phyloP scores from a whole-genome alignment of 2,888 invertebrate species.

The Volucella inflata region DNA sequence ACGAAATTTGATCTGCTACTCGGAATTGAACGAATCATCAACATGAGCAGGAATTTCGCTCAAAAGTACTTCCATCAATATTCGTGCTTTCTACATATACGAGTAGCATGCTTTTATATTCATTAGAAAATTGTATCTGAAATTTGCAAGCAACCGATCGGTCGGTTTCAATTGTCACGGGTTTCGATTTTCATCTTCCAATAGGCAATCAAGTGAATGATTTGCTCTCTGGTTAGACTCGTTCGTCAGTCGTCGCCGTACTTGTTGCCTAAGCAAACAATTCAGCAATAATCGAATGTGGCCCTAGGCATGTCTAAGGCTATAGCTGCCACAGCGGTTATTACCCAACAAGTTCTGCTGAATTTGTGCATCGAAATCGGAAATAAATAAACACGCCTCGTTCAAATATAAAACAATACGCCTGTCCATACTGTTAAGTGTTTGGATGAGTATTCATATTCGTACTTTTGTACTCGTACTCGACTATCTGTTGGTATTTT shows the following conservation, averaged over 20 bases:
- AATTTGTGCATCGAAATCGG: constrained; percentile 19
- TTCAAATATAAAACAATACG: constrained; percentile 22
- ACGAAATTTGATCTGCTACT: constrained; percentile 7
- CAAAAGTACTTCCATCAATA: constrained; percentile 4
- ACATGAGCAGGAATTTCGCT: background rate
- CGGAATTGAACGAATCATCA: constrained; percentile 25
- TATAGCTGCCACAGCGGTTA: background rate
- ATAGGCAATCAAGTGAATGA: constrained; percentile 20
- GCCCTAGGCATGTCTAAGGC: background rate
- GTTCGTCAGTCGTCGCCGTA: background rate
- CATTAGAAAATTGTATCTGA: constrained; percentile 5
- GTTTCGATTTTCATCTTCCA: constrained; percentile 42
- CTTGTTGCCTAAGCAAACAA: constrained; percentile 15
- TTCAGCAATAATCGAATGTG: background rate
- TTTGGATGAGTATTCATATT: no score
- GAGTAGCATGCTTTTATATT: constrained; percentile 20
- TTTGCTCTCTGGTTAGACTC: background rate
- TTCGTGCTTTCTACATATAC: background rate
- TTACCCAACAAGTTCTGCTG: background rate
- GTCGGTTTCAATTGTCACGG: constrained; percentile 43
- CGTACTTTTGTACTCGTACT: no score
- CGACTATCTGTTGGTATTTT: no score
- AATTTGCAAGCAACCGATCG: background rate
- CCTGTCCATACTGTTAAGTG: background rate
- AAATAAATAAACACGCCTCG: constrained; percentile 21